These are phyloP conservation scores for Pseudococcus jackbeardsleyi DNA, from an alignment of 2,888 invertebrate genomes.

Conservation along the genomic window DNA sequence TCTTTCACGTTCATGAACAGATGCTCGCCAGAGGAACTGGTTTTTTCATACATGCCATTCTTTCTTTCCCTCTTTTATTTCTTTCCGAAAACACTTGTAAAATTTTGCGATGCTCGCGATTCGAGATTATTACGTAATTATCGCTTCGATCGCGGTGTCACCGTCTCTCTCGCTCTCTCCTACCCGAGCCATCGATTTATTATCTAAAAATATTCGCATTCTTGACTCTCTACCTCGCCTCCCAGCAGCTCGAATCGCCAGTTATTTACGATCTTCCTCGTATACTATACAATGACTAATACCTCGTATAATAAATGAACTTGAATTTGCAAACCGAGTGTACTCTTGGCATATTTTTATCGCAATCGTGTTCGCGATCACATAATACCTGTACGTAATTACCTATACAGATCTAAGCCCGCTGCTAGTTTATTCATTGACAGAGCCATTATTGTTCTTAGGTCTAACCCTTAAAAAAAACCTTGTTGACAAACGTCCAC, in stretches of 20 bases:
- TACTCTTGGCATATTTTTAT: conserved; percentile 28
- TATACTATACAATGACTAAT: conserved; percentile 18
- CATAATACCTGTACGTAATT: not conserved
- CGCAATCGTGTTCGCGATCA: not conserved
- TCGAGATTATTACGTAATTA: not conserved
- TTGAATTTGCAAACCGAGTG: not conserved
- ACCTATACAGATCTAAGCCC: not conserved
- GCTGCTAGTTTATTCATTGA: not conserved
- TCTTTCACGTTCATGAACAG: not conserved
- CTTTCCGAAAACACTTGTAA: not conserved
- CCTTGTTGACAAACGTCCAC: not conserved
- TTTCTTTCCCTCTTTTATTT: not conserved
- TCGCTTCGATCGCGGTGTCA: not conserved
- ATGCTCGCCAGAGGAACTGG: not conserved
- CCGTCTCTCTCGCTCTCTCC: too few relatives aligned
- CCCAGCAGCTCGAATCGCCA: not conserved
- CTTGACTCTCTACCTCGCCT: too few relatives aligned
- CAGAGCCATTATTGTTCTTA: not conserved
- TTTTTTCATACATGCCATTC: not conserved
- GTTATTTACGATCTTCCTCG: conserved; percentile 17
- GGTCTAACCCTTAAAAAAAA: not conserved
- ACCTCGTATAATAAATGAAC: conserved; percentile 11
- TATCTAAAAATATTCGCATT: too few relatives aligned
- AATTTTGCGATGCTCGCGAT: not conserved
- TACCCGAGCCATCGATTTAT: too few relatives aligned